Percentiles rank a stretch among this genome's conserved stretches.
Evolutionary conservation across 2,888 invertebrate species (phyloP).

Genomic region (Masnerella sp.): DNA sequence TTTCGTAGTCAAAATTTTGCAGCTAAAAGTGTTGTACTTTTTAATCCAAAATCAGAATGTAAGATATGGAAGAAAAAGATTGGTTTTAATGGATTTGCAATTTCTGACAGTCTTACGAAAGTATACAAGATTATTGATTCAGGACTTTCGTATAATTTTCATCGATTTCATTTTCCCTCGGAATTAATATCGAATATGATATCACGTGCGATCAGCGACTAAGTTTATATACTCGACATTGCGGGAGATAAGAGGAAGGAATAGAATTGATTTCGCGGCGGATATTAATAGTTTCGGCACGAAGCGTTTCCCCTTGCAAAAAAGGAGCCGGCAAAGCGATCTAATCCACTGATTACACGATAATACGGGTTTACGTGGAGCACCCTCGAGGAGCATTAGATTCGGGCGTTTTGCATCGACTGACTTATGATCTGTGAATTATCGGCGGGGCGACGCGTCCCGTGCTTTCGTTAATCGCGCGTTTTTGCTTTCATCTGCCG

Average conservation of each 20-base stretch:
- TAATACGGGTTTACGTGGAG: constrained; percentile 50
- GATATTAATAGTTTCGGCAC: constrained; percentile 47
- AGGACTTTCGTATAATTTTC: no score
- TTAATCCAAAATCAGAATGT: no score
- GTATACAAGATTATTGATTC: no score
- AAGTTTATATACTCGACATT: constrained; percentile 33
- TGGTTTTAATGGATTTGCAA: no score
- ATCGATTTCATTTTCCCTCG: neutral
- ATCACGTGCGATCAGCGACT: constrained; percentile 10
- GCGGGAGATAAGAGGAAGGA: constrained; percentile 24
- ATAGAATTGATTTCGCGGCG: constrained; percentile 33
- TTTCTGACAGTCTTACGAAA: no score
- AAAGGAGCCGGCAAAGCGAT: constrained; percentile 46
- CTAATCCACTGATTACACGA: constrained; percentile 57
- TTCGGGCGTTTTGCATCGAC: constrained; percentile 35
- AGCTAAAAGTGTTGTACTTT: no score
- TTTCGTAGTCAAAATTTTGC: neutral
- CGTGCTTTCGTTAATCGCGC: constrained; percentile 29
- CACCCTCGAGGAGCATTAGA: constrained; percentile 47
- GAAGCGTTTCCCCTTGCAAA: constrained; percentile 42
- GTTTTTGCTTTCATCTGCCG: constrained; percentile 39
- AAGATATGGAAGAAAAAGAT: no score
- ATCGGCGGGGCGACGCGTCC: constrained; percentile 20
- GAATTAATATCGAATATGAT: neutral
- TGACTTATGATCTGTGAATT: constrained; percentile 45